Percentiles rank a stretch among this genome's conserved stretches.
Conservation (phyloP, 2,113 vertebrate genomes). For the mouse (Mus musculus) region DNA sequence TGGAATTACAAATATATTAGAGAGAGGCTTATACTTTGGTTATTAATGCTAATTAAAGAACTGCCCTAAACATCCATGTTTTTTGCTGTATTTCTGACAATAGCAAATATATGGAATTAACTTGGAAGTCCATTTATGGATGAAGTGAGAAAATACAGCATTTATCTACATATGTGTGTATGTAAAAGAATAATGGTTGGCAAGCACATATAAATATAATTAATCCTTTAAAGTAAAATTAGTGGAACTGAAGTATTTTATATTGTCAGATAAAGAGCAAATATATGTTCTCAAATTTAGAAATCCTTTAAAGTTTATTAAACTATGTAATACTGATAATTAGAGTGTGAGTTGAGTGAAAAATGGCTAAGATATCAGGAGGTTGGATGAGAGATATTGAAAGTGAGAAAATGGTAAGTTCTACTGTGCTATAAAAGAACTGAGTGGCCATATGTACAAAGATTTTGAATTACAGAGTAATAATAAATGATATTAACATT, state of each 20-base stretch:
- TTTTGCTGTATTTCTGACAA: background rate
- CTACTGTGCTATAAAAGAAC: background rate
- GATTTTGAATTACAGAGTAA: background rate
- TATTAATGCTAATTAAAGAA: background rate
- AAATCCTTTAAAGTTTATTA: background rate
- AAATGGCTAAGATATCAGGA: rapidly evolving
- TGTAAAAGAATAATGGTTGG: background rate
- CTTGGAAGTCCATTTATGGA: background rate
- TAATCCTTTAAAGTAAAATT: background rate
- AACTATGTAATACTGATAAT: background rate
- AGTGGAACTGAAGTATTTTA: background rate
- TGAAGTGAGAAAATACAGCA: background rate
- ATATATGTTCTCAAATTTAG: background rate
- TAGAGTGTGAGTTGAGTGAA: background rate
- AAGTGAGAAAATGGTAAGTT: background rate
- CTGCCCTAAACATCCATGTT: background rate
- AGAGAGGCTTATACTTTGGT: background rate
- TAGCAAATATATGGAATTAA: background rate
- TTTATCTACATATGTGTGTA: background rate
- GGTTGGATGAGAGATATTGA: background rate
- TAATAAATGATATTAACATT: background rate
- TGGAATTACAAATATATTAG: background rate
- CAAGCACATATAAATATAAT: background rate
- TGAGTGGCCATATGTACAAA: background rate
- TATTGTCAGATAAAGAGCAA: background rate